A percentile compares a stretch with the other conserved stretches of the same genome.
Evolutionary conservation across 2,888 invertebrate genomes (phyloP).

Genomic region (Stictocephala bisonia): DNA sequence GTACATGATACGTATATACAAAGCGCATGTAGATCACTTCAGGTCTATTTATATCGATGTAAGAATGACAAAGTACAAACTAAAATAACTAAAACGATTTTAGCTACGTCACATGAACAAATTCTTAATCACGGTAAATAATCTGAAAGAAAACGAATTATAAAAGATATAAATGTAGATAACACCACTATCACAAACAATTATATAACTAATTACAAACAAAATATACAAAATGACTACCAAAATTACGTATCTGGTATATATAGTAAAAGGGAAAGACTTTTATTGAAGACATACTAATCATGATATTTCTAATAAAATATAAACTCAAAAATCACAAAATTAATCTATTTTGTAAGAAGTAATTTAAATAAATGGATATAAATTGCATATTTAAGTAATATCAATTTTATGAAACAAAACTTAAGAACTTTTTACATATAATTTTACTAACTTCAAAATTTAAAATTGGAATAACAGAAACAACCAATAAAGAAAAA

Average conservation of each 20-base stretch:
- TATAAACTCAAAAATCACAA: no score
- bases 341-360: no score
- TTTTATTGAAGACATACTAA: background rate
- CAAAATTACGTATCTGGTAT: conserved; percentile 35
- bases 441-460: no score
- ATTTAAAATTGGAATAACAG: no score
- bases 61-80: conserved; percentile 37
- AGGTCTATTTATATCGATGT: conserved; percentile 15
- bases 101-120: conserved; percentile 29
- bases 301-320: no score
- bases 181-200: conserved; percentile 42
- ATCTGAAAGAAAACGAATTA: conserved; percentile 38
- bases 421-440: no score
- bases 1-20: conserved; percentile 35
- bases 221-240: conserved; percentile 34
- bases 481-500: no score
- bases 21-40: conserved; percentile 1
- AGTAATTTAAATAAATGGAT: no score
- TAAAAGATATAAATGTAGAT: conserved; percentile 41
- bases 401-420: no score
- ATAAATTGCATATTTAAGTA: no score
- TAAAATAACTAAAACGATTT: conserved; percentile 36
- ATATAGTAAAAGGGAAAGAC: conserved; percentile 21
- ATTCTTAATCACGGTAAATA: conserved; percentile 29
- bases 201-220: conserved; percentile 35